These are phyloP conservation scores for Nothura maculosa DNA, from an alignment of 2,797 vertebrate genomes.

Conservation along the genomic window DNA sequence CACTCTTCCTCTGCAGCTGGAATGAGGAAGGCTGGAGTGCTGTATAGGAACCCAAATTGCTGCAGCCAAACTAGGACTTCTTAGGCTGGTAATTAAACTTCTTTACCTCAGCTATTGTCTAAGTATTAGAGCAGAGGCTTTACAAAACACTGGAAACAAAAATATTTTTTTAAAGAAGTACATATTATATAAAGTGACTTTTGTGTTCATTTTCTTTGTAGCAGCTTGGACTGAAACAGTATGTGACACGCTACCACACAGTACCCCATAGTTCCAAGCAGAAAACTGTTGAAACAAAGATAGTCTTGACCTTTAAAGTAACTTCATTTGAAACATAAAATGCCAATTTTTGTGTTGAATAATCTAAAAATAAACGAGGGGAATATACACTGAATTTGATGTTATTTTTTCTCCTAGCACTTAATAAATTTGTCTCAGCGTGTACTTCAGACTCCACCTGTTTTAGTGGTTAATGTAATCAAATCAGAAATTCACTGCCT, in stretches of 20 bases:
- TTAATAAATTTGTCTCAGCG: neutral
- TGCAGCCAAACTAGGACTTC: fast-evolving
- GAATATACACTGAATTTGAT: neutral
- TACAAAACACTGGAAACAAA: neutral
- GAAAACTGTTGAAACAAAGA: neutral
- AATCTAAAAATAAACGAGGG: neutral
- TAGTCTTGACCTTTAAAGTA: neutral
- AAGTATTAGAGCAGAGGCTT: neutral
- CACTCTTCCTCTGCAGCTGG: fast-evolving
- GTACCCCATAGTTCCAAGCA: neutral
- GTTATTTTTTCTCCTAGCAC: neutral
- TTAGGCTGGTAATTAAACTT: fast-evolving
- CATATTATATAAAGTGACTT: neutral
- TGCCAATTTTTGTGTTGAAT: neutral
- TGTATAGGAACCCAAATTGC: fast-evolving
- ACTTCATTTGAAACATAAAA: neutral
- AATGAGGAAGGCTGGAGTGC: neutral
- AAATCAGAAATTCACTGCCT: neutral
- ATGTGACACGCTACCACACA: neutral
- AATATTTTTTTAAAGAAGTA: neutral
- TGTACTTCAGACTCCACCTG: neutral
- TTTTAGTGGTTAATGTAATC: neutral
- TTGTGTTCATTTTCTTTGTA: neutral
- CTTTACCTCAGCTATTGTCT: neutral
- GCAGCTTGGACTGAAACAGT: neutral